Conservation (phyloP, 2,888 invertebrate genomes). For the Ectemnius continuus region DNA sequence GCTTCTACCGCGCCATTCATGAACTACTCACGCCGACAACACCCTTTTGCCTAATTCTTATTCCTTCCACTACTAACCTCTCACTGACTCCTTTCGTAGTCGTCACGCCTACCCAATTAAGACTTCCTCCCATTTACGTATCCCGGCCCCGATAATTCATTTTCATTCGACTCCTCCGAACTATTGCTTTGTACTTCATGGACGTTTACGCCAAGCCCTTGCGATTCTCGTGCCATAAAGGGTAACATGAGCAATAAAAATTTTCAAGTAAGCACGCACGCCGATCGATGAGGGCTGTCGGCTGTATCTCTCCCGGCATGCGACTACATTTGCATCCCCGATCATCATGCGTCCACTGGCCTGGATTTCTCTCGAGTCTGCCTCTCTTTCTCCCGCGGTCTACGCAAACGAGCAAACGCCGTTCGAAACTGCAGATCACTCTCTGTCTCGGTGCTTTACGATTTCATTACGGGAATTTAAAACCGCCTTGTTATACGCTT, state of each 20-base stretch:
- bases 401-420: conserved; percentile 4
- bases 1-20: conserved; percentile 15
- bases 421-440: conserved; percentile 51
- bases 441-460: conserved; percentile 55
- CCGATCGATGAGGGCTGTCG: not conserved
- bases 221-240: not conserved
- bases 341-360: conserved; percentile 8
- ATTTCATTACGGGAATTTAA: conserved; percentile 64
- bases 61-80: too few relatives aligned
- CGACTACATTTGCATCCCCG: conserved; percentile 6
- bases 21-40: conserved; percentile 30
- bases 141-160: too few relatives aligned
- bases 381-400: conserved; percentile 4
- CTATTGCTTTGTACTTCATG: not conserved
- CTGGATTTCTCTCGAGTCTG: conserved; percentile 15
- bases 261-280: not conserved
- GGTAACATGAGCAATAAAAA: conserved; percentile 1
- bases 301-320: conserved; percentile 1
- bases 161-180: too few relatives aligned
- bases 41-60: conserved; percentile 12
- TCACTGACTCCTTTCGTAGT: too few relatives aligned
- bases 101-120: too few relatives aligned
- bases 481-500: conserved; percentile 44
- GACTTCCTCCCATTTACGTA: too few relatives aligned
- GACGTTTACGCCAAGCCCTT: not conserved